phyloP scores from a whole-genome alignment of 2,888 invertebrate genomes.

The Gisinianus flammeolus region DNA sequence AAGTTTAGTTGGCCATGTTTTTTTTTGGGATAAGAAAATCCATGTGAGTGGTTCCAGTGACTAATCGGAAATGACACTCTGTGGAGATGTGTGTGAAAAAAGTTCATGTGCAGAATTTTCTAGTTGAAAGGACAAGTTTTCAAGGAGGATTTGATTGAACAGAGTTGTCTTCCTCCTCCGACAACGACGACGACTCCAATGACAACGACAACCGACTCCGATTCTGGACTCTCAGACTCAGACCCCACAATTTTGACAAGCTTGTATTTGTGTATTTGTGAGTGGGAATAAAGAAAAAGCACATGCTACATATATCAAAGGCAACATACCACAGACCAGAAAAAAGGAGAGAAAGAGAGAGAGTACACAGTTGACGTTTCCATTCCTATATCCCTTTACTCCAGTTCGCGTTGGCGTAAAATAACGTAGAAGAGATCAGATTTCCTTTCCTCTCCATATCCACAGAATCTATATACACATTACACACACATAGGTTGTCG shows the following conservation, averaged over 20 bases:
- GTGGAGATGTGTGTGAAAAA: constrained; percentile 37
- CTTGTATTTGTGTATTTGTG: neutral
- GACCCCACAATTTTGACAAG: neutral
- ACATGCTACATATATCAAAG: neutral
- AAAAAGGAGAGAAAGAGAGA: neutral
- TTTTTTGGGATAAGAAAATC: too few species aligned
- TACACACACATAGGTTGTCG: too few species aligned
- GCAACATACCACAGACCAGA: neutral
- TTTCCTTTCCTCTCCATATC: neutral
- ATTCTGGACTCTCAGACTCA: neutral
- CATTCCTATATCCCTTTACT: too few species aligned
- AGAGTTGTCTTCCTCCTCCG: neutral
- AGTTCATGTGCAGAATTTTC: constrained; percentile 31
- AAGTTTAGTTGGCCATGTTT: neutral
- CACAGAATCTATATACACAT: neutral
- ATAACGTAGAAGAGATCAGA: too few species aligned
- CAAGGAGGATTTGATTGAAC: neutral
- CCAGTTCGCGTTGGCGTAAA: too few species aligned
- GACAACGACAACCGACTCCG: neutral
- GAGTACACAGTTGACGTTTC: neutral
- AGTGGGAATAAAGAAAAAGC: neutral
- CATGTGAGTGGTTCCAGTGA: neutral
- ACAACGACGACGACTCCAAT: neutral
- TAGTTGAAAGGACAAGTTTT: constrained; percentile 19
- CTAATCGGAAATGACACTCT: constrained; percentile 42